Percentiles rank a stretch among this genome's conserved stretches.
These are phyloP conservation scores for Spodoptera exigua DNA, from an alignment of 2,888 invertebrate genomes.

Conservation along the genomic window DNA sequence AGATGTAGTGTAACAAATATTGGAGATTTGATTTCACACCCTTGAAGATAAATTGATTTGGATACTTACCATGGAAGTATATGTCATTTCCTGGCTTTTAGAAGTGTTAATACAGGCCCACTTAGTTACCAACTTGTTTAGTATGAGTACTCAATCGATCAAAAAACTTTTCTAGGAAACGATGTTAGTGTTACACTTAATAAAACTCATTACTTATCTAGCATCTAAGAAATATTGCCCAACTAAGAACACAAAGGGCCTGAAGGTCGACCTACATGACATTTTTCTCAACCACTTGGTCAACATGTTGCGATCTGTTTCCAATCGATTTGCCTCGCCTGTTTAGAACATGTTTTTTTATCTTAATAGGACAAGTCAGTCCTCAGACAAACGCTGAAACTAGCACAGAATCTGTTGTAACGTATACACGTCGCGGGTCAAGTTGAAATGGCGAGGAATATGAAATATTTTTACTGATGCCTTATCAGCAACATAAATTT, in stretches of 20 bases:
- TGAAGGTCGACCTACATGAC: slow-evolving; percentile 22
- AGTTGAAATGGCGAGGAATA: slow-evolving; percentile 20
- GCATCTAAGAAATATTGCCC: slow-evolving; percentile 5
- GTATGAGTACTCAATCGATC: too few relatives aligned
- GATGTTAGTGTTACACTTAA: too few relatives aligned
- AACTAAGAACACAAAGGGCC: slow-evolving; percentile 30
- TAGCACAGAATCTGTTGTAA: slow-evolving; percentile 46
- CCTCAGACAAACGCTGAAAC: slow-evolving; percentile 45
- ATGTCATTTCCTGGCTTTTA: too few relatives aligned
- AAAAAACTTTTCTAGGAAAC: too few relatives aligned
- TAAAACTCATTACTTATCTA: background rate
- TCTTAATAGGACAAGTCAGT: slow-evolving; percentile 50
- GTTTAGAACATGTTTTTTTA: slow-evolving; percentile 49
- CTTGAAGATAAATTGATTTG: background rate
- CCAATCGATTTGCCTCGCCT: slow-evolving; percentile 52
- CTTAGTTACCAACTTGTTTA: too few relatives aligned
- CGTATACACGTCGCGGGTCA: slow-evolving; percentile 15
- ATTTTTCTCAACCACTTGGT: slow-evolving; percentile 50
- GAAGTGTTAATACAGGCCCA: too few relatives aligned
- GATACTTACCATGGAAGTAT: background rate
- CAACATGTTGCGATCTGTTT: slow-evolving; percentile 42
- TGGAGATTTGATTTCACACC: background rate
- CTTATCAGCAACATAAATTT: too few relatives aligned
- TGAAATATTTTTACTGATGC: too few relatives aligned
- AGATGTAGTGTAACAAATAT: slow-evolving; percentile 13